phyloP scores from a whole-genome alignment of 2,888 invertebrate species.

The Platynereis dumerilii region DNA sequence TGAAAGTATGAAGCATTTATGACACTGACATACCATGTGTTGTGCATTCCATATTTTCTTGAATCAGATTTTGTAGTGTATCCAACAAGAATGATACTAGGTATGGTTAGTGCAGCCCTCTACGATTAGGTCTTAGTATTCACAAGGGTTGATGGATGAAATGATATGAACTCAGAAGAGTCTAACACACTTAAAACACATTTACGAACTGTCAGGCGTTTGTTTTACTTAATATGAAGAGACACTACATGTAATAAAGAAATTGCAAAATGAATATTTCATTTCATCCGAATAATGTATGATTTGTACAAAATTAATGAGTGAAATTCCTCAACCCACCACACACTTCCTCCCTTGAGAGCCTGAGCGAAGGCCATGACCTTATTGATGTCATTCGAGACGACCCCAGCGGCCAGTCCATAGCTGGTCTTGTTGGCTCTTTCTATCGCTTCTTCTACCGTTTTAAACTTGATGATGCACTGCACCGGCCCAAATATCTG shows the following conservation, averaged over 20 bases:
- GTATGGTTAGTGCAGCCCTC: too few relatives aligned
- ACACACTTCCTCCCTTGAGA: conserved; percentile 18
- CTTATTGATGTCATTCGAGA: conserved; percentile 89
- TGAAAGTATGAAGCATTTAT: conserved; percentile 47
- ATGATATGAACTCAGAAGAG: too few relatives aligned
- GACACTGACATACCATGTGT: neutral
- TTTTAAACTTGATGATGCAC: conserved; percentile 63
- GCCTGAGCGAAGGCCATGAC: conserved; percentile 63
- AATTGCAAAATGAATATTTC: too few relatives aligned
- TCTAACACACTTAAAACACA: too few relatives aligned
- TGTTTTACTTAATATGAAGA: too few relatives aligned
- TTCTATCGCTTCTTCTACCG: conserved; percentile 71
- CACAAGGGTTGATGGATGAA: too few relatives aligned
- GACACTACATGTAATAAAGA: too few relatives aligned
- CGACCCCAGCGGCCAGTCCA: conserved; percentile 91
- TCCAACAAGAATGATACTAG: neutral
- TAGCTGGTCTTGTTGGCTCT: conserved; percentile 88
- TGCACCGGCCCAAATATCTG: conserved; percentile 65
- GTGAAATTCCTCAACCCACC: too few relatives aligned
- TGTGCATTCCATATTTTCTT: neutral
- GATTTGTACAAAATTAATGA: too few relatives aligned
- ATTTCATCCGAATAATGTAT: too few relatives aligned
- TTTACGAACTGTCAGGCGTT: too few relatives aligned
- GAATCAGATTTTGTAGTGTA: neutral
- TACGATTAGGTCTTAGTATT: too few relatives aligned